Conservation (phyloP, 2,888 invertebrate species). For the Cephonodes hylas region DNA sequence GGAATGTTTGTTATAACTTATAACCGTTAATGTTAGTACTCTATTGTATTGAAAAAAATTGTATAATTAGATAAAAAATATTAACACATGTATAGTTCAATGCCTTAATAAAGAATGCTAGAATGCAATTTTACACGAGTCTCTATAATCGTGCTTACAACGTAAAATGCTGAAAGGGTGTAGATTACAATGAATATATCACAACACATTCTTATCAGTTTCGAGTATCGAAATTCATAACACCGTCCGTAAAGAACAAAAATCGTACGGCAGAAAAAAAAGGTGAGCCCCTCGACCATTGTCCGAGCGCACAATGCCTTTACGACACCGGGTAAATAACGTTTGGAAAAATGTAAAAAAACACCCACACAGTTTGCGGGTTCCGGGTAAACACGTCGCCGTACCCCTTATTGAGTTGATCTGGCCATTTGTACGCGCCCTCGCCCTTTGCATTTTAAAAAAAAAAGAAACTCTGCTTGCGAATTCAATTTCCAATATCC, state of each 20-base stretch:
- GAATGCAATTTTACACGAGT: too few relatives aligned
- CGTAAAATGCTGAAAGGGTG: neutral
- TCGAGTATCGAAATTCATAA: constrained; percentile 2
- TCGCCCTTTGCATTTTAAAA: constrained; percentile 65
- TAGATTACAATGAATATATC: neutral
- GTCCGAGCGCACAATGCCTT: constrained; percentile 75
- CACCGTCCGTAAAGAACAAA: constrained; percentile 31
- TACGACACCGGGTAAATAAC: constrained; percentile 78
- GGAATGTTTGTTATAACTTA: too few relatives aligned
- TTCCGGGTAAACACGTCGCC: constrained; percentile 76
- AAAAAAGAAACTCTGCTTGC: constrained; percentile 62
- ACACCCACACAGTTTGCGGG: constrained; percentile 69
- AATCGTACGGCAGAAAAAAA: constrained; percentile 50
- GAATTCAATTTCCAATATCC: constrained; percentile 79
- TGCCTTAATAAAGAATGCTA: too few relatives aligned
- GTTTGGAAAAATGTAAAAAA: constrained; percentile 76
- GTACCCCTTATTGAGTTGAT: constrained; percentile 78
- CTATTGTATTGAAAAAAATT: too few relatives aligned
- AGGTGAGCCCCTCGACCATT: constrained; percentile 64
- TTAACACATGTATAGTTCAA: too few relatives aligned
- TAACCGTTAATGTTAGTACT: too few relatives aligned
- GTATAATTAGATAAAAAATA: too few relatives aligned
- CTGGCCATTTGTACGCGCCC: constrained; percentile 77
- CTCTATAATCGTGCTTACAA: too few relatives aligned
- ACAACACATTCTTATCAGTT: constrained; percentile 5